Percentiles rank a stretch among this genome's conserved stretches.
Conservation (phyloP, 2,113 vertebrate species). For the Xiphorhynchus elegans region DNA sequence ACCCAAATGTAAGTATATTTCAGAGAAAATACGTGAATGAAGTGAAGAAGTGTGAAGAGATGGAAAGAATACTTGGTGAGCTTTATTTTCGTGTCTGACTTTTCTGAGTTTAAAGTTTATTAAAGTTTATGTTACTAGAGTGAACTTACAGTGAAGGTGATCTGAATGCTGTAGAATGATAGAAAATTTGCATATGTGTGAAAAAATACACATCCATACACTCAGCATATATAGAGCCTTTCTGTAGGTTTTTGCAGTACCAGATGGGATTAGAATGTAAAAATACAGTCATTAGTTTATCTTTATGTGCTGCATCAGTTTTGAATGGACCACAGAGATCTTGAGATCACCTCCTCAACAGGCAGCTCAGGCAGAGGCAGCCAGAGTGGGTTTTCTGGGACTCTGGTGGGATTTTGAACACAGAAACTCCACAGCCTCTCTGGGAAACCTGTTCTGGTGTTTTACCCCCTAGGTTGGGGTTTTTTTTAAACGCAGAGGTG, state of each 20-base stretch:
- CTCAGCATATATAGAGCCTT: not conserved
- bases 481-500: not conserved
- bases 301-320: not conserved
- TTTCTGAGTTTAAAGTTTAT: not conserved
- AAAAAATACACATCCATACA: not conserved
- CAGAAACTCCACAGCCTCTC: not conserved
- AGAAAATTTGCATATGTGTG: rapidly evolving
- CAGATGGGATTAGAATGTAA: not conserved
- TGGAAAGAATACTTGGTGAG: slow-evolving; percentile 95
- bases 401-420: not conserved
- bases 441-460: not conserved
- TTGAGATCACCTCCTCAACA: not conserved
- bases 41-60: slow-evolving; percentile 95
- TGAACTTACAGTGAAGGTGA: not conserved
- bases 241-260: not conserved
- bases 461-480: not conserved
- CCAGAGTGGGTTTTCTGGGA: not conserved
- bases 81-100: not conserved
- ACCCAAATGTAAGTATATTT: slow-evolving; percentile 90
- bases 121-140: not conserved
- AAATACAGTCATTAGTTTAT: not conserved
- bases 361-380: not conserved
- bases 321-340: not conserved
- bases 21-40: slow-evolving; percentile 96
- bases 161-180: not conserved